Percentiles rank a stretch among this genome's conserved stretches.
phyloP scores from a whole-genome alignment of 1,140 invertebrate species.

The Apis dorsata region DNA sequence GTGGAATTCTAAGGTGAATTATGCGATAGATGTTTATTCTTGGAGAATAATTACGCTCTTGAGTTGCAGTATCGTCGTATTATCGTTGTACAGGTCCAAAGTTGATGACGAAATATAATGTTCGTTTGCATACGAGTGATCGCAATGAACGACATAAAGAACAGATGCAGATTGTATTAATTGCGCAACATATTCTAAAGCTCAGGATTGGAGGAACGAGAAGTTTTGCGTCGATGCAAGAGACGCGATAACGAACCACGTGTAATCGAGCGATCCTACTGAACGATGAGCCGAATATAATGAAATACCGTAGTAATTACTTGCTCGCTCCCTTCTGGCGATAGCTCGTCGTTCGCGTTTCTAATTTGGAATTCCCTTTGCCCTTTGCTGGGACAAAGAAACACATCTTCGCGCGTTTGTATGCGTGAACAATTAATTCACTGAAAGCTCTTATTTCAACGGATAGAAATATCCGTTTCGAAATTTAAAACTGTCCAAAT shows the following conservation, averaged over 20 bases:
- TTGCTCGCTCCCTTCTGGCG: constrained; percentile 3
- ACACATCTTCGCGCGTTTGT: neutral
- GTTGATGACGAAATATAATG: neutral
- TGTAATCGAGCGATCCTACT: constrained; percentile 30
- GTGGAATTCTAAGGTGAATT: too few species aligned
- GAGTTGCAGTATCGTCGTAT: too few species aligned
- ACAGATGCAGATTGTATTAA: neutral
- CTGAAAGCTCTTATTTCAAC: neutral
- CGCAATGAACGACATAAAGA: too few species aligned
- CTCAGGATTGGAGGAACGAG: neutral
- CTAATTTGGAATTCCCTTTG: constrained; percentile 18
- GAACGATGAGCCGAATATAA: constrained; percentile 19
- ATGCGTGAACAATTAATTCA: neutral
- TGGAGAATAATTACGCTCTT: too few species aligned
- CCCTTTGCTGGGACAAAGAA: neutral
- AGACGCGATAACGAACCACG: constrained; percentile 26
- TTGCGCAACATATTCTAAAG: neutral
- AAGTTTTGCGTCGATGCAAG: constrained; percentile 1
- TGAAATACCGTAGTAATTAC: constrained; percentile 23
- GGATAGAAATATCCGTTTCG: neutral
- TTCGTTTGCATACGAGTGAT: neutral
- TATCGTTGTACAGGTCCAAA: neutral
- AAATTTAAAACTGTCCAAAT: neutral
- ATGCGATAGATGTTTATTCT: too few species aligned
- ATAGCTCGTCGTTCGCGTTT: constrained; percentile 21